Evolutionary conservation across 2,113 vertebrate genomes (phyloP), one percentile per base, ranked within the genome.

Genomic region (human (Homo sapiens)): DNA sequence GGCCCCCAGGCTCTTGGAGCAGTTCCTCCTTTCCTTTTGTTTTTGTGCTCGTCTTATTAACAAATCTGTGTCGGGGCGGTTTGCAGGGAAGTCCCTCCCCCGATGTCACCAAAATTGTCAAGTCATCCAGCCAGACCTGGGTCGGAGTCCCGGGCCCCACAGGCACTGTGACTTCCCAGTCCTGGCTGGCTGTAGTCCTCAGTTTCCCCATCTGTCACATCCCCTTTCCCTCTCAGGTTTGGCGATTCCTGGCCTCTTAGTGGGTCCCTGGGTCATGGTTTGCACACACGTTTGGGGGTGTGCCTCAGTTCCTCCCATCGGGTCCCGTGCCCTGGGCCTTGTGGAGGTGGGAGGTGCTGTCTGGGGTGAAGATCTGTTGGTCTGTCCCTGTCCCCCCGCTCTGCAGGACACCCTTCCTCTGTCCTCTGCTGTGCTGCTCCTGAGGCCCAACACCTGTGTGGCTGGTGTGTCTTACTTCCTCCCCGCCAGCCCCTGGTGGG

Each of bases 401-500:
- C 86, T 6, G 6, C 2, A 3, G 55, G 66, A 23, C 61, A 3
- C 8, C 22, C 22, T 5, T 6, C 11, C 16, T 32, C 32, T 40
- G 7, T 40, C 55, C 59, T 55, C 8, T 17, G 5, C 35, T 0
- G 1, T 17, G 18, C 82, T 16, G 57, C 4, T 23, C 61, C 7
- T 0, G 6, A 1, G 16, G 17, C 30, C 11, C 20, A 11, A 3
- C 7, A 18, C 0, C 12, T 14, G 7, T 45, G 80, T 32, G 57
- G 3, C 1, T 25, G 2, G 6, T 10, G 20, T 10, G 40, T 38
- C 17, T 25, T 1, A 0, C 8, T 18, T 35, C 3, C 30, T 10
- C 17, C 57, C 66, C 2, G 0, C 64, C 7, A 2, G 79, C 27
- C 48, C n/a, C 32, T 1, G 40, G 8, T 0, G 3, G 55, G 11